Percentiles rank a stretch among this genome's conserved stretches.
These are phyloP conservation scores for Pristionchus exspectatus DNA, from an alignment of 2,888 invertebrate genomes.

Conservation along the genomic window DNA sequence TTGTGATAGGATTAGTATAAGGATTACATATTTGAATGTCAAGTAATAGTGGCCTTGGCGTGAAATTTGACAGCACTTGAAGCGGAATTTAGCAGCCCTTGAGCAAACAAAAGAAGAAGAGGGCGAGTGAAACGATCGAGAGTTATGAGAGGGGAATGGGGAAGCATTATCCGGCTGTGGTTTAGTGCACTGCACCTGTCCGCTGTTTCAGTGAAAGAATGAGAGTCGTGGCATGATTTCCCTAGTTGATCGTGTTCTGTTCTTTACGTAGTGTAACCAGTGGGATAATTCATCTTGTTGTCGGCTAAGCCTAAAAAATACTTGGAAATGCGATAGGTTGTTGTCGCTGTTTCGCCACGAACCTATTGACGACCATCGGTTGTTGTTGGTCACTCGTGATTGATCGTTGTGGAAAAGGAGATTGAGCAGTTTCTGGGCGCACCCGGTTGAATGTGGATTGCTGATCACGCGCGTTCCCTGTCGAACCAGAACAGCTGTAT, in stretches of 20 bases:
- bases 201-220: neutral
- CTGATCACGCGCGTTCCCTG: too few relatives aligned
- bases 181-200: neutral
- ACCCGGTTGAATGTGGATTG: too few relatives aligned
- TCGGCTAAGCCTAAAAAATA: too few relatives aligned
- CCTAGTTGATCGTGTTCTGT: neutral
- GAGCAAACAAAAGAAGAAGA: constrained; percentile 13
- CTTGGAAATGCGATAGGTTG: too few relatives aligned
- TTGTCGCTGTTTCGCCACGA: too few relatives aligned
- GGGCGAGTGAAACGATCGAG: constrained; percentile 5
- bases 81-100: neutral
- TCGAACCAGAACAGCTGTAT: too few relatives aligned
- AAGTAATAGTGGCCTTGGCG: constrained; percentile 15
- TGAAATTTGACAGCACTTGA: constrained; percentile 25
- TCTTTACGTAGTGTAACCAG: too few relatives aligned
- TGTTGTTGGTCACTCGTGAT: too few relatives aligned
- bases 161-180: neutral
- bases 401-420: neutral
- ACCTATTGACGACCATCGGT: too few relatives aligned
- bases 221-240: neutral
- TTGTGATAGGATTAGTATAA: neutral
- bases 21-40: neutral
- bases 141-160: neutral
- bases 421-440: neutral
- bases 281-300: too few relatives aligned